A percentile compares a stretch with the other conserved stretches of the same genome.
Conservation (phyloP, 2,797 vertebrate genomes). For the Mus spretus region DNA sequence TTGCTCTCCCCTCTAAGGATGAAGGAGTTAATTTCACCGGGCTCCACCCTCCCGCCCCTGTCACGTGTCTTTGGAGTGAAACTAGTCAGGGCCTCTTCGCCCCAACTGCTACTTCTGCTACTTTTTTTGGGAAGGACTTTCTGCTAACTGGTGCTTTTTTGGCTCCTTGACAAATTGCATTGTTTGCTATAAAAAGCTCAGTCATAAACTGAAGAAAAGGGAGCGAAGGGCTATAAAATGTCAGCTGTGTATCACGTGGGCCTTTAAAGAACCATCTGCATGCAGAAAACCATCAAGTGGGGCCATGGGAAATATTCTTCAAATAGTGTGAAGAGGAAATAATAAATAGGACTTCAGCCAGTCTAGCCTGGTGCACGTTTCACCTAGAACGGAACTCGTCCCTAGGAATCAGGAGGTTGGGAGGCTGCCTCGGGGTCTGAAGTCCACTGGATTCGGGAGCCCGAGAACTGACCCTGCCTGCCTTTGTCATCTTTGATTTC, state of each 20-base stretch:
- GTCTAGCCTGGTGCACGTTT: background rate
- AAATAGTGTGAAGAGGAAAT: background rate
- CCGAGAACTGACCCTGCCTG: background rate
- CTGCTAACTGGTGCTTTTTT: conserved; percentile 8
- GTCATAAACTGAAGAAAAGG: background rate
- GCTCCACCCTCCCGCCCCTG: background rate
- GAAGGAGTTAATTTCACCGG: background rate
- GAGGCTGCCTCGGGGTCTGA: background rate
- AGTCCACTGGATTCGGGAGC: no score
- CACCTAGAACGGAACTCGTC: background rate
- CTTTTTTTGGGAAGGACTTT: conserved; percentile 16
- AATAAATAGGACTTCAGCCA: background rate
- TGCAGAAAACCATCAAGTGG: background rate
- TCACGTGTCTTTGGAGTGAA: background rate
- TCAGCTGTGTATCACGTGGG: background rate
- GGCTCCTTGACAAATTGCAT: background rate
- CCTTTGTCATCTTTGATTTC: background rate
- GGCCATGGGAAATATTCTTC: background rate
- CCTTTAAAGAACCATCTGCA: background rate
- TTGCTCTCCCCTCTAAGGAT: background rate
- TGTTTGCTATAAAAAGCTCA: conserved; percentile 53
- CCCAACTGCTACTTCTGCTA: background rate
- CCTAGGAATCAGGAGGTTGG: background rate
- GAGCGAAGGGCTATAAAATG: background rate
- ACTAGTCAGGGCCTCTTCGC: background rate